Evolutionary conservation across 2,113 vertebrate species (phyloP), one percentile per base, ranked within the genome.

Genomic region (Cheirogaleus medius): DNA sequence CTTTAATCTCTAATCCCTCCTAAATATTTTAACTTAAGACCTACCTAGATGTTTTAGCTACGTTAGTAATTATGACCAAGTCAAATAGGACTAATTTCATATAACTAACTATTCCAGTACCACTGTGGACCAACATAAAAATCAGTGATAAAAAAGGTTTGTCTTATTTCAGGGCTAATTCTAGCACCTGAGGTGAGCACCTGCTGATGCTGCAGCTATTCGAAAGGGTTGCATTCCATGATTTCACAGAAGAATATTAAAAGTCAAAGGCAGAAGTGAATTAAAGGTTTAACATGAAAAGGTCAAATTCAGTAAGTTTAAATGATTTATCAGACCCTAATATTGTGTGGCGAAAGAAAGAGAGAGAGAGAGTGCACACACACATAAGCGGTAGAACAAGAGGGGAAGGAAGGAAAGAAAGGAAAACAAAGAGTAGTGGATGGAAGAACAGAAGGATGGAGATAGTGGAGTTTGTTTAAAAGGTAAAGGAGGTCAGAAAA

Each of bases 1-100:
- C 29, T 86, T 93, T 91, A 39, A 93, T 91, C 60, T 93, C 52
- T 95, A 96, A 63, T 89, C 39, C 13, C 2, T 89, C 44, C 37
- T 82, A 86, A 91, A 82, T 91, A 89, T 82, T 86, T 88, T 93
- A 96, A 78, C 18, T 42, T 27, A 11, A 74, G 21, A 52, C n/a
- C 29, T 63, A 82, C 47, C 17, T 73, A 92, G 25, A 64, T 64
- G 4, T 68, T 95, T 88, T 81, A 74, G 47, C 29, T 93, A 39
- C 23, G 21, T 64, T 90, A 74, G 58, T 84, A 63, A 82, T 81
- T 87, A 7, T 76, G 56, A 80, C 23, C 63, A 87, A 86, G 84
- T 52, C 60, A 92, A 77, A 81, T 27, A 78, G 27, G 42, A 77
- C 32, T 73, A 78, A 74, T 54, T 8, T 60, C n/a, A 69, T 64